Evolutionary conservation across 2,888 invertebrate species (phyloP), one percentile per base, ranked within the genome.

Genomic region (Latheticus oryzae): DNA sequence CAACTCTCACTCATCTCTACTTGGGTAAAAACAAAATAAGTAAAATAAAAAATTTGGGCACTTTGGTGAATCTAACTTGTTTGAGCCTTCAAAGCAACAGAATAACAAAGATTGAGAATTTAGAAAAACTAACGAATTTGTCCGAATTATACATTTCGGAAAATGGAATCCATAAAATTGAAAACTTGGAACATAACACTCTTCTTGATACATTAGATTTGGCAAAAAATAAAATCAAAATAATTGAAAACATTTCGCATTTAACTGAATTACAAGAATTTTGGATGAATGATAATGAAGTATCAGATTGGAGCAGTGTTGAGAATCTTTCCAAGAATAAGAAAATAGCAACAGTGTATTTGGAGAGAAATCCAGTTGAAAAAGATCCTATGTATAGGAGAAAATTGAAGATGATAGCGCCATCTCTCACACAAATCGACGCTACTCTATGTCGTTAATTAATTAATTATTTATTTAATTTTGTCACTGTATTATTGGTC

Each of bases 11-110:
- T 9, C 88, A 89, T 67, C 81, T 96, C 5, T 99, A 88, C 79
- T 79, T 97, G 48, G 98, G 95, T 7, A 98, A 95, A 79, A 99
- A 99, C 79, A 98, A 97, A 82, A 94, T 99, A 61, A 80, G 84
- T 0, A 89, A 90, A 77, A 89, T 99, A 37, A 85, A 93, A 70
- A 93, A 95, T 73, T 77, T 98, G 7, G 87, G 89, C 5, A 81
- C 82, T 1, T 78, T 97, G 17, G 80, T 80, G 0, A 86, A 89
- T 57, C 82, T 98, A 23, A 87, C 88, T 62, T 85, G 93, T 59
- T 79, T 98, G 7, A 95, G 95, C 64, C 74, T 97, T 30, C 97
- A 96, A 83, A 91, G 91, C 68, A 99, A 99, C 79, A 86, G 97
- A 2, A 81, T 99, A 32, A 82, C 85, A 0, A 89, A 89, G 76